Conservation (phyloP, 2,797 vertebrate species). For the Scolopax rusticola region DNA sequence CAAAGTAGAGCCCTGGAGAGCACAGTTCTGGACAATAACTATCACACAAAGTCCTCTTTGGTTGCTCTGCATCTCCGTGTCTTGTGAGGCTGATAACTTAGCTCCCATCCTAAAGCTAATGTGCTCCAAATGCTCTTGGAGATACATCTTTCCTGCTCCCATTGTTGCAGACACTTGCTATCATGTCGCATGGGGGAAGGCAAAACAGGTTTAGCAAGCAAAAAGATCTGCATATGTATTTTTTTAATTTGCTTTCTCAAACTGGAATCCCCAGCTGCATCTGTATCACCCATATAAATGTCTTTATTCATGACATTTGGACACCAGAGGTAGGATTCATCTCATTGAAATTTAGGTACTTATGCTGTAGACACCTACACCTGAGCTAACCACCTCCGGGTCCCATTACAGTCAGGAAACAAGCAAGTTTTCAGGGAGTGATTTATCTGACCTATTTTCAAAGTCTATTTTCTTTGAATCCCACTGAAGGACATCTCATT, state of each 20-base stretch:
- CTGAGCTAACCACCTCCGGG: background rate
- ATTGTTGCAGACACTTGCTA: background rate
- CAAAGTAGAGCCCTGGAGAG: background rate
- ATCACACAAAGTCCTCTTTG: background rate
- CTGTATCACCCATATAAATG: background rate
- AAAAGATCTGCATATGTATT: background rate
- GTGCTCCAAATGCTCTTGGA: background rate
- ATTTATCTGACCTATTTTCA: slow-evolving; percentile 1
- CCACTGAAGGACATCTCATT: background rate
- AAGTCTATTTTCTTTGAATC: background rate
- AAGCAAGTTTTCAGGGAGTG: background rate
- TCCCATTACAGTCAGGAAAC: background rate
- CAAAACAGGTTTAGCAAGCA: background rate
- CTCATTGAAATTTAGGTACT: background rate
- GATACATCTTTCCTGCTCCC: background rate
- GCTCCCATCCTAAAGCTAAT: background rate
- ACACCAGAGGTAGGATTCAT: background rate
- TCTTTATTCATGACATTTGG: background rate
- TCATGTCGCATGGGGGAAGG: background rate
- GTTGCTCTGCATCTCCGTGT: fast-evolving
- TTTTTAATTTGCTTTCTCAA: background rate
- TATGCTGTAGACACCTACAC: background rate
- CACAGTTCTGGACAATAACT: background rate
- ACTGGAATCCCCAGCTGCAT: background rate
- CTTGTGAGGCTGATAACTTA: background rate